Percentiles rank a stretch among this genome's conserved stretches.
These are phyloP conservation scores for Helicoverpa armigera DNA, from an alignment of 1,140 invertebrate genomes.

Conservation along the genomic window DNA sequence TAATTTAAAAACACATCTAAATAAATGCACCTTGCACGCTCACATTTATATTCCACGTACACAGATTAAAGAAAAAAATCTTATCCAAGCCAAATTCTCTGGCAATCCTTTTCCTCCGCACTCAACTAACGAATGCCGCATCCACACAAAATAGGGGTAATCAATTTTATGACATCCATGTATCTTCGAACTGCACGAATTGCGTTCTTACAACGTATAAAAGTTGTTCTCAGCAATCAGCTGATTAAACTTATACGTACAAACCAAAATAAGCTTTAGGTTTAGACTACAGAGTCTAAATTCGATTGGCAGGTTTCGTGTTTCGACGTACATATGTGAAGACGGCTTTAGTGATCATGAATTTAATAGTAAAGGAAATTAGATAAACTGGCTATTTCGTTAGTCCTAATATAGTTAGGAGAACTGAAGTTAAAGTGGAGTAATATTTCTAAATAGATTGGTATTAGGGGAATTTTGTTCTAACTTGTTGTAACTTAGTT, in stretches of 20 bases:
- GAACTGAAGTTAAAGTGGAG: conserved; percentile 21
- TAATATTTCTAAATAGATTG: conserved; percentile 34
- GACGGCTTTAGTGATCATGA: conserved; percentile 46
- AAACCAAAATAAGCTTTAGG: conserved; percentile 49
- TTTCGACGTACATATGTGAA: conserved; percentile 28
- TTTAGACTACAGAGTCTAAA: conserved; percentile 38
- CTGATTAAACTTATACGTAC: conserved; percentile 60
- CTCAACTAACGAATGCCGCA: conserved; percentile 43
- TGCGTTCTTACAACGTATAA: conserved; percentile 62
- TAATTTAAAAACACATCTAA: conserved; percentile 2
- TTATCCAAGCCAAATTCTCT: neutral
- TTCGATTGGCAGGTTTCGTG: conserved; percentile 14
- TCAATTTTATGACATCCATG: conserved; percentile 51
- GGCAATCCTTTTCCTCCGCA: conserved; percentile 38
- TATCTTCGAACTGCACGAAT: conserved; percentile 58
- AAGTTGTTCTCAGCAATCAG: conserved; percentile 64
- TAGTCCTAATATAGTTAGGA: conserved; percentile 40
- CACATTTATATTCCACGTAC: neutral
- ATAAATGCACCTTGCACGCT: neutral
- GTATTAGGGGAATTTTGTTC: neutral
- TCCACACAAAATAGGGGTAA: conserved; percentile 45
- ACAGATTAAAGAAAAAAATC: neutral
- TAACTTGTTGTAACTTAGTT: conserved; percentile 18
- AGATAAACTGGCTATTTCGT: conserved; percentile 46
- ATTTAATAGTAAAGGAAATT: conserved; percentile 51